phyloP scores from a whole-genome alignment of 2,113 vertebrate species.

The Globicephala melas region DNA sequence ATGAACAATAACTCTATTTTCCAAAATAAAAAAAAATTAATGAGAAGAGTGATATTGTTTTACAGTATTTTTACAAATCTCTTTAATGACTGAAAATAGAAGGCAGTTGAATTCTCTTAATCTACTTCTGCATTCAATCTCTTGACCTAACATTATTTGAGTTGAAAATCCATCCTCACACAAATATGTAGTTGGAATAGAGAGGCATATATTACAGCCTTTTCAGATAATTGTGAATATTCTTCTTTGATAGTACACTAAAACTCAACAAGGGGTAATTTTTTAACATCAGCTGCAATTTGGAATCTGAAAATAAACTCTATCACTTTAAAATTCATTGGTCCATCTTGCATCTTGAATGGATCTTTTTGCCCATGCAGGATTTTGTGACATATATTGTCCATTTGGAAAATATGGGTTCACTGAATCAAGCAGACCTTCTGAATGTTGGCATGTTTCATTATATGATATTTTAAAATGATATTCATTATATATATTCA shows the following conservation, averaged over 20 bases:
- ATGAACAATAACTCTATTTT: neutral
- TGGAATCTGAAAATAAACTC: neutral
- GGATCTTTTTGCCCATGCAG: neutral
- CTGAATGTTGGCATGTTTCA: neutral
- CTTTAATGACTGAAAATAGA: neutral
- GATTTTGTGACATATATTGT: neutral
- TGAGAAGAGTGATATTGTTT: neutral
- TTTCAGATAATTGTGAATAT: neutral
- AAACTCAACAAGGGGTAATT: neutral
- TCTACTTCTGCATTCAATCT: neutral
- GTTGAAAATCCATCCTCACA: neutral
- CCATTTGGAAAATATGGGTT: neutral
- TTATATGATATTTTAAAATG: neutral
- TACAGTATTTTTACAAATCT: constrained; percentile 12
- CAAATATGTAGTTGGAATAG: neutral
- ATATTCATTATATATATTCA: neutral
- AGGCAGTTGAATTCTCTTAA: neutral
- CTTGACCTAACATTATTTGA: neutral
- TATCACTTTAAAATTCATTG: neutral
- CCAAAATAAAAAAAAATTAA: neutral
- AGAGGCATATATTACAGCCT: neutral
- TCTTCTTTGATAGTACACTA: neutral
- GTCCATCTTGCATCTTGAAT: neutral
- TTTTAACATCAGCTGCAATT: neutral
- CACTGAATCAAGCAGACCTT: neutral